Evolutionary conservation across 2,113 vertebrate species (phyloP).

Genomic region (Mesocricetus auratus): DNA sequence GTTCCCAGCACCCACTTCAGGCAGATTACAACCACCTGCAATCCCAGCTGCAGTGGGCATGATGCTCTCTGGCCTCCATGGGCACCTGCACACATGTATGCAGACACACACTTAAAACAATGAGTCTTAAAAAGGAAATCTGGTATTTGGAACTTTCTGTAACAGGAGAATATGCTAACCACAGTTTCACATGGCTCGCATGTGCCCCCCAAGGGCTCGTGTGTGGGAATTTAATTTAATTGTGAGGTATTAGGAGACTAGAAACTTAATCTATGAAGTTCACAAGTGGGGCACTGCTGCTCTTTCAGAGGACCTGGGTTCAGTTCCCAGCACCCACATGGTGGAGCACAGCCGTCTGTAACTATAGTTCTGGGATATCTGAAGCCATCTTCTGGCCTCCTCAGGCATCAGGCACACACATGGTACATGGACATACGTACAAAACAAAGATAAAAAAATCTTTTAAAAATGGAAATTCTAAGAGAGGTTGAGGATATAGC

Average conservation of each 20-base stretch:
- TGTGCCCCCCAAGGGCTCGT: neutral
- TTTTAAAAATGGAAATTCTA: neutral
- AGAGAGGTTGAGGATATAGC: neutral
- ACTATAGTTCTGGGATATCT: neutral
- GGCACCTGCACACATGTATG: neutral
- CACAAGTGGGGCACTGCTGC: too few relatives aligned
- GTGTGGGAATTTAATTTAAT: neutral
- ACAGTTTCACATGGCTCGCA: neutral
- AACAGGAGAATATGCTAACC: neutral
- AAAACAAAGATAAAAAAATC: neutral
- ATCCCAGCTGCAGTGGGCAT: neutral
- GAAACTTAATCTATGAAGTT: neutral
- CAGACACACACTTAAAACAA: neutral
- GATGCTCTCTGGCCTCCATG: neutral
- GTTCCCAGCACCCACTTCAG: neutral
- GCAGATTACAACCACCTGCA: neutral
- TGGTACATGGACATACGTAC: neutral
- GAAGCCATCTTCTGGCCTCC: neutral
- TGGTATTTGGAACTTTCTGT: neutral
- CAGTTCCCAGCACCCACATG: neutral
- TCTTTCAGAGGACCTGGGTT: neutral
- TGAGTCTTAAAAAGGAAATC: neutral
- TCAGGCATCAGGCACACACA: neutral
- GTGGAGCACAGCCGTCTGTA: neutral
- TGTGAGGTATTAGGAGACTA: neutral